phyloP scores from a whole-genome alignment of 2,113 vertebrate species.

The Loxodonta africana region DNA sequence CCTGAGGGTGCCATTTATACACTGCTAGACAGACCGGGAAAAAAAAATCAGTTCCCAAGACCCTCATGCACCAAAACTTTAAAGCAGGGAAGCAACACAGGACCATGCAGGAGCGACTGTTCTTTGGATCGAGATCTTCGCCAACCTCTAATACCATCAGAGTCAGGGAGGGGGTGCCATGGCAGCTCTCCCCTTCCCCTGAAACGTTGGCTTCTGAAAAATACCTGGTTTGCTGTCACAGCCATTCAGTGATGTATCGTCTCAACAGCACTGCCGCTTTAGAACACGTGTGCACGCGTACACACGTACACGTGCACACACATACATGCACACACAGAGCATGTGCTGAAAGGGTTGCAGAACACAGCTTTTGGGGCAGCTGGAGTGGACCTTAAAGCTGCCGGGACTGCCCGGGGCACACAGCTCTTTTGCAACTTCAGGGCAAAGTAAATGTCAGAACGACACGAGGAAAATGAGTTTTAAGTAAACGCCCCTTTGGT shows the following conservation, averaged over 20 bases:
- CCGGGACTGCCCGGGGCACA: neutral
- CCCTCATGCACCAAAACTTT: neutral
- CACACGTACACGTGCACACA: neutral
- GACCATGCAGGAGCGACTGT: conserved; percentile 47
- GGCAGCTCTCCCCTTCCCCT: conserved; percentile 56
- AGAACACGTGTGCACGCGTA: neutral
- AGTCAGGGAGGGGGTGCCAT: conserved; percentile 37
- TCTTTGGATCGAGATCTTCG: conserved; percentile 69
- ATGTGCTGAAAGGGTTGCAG: conserved; percentile 1
- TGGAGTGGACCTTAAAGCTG: conserved; percentile 23
- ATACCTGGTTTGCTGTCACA: conserved; percentile 19
- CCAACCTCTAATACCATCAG: conserved; percentile 62
- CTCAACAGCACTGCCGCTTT: neutral
- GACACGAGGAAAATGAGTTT: conserved; percentile 50
- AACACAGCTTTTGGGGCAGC: neutral
- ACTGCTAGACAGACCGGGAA: neutral
- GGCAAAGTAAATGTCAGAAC: conserved; percentile 15
- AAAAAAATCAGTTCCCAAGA: neutral
- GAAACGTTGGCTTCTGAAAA: conserved; percentile 52
- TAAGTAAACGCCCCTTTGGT: neutral
- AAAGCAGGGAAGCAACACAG: conserved; percentile 41
- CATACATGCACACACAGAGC: too few species aligned
- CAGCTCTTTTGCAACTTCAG: conserved; percentile 53
- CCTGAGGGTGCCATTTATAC: neutral
- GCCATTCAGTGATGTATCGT: neutral